Evolutionary conservation across 2,797 vertebrate species (phyloP).

Genomic region (Nyctalus aviator): DNA sequence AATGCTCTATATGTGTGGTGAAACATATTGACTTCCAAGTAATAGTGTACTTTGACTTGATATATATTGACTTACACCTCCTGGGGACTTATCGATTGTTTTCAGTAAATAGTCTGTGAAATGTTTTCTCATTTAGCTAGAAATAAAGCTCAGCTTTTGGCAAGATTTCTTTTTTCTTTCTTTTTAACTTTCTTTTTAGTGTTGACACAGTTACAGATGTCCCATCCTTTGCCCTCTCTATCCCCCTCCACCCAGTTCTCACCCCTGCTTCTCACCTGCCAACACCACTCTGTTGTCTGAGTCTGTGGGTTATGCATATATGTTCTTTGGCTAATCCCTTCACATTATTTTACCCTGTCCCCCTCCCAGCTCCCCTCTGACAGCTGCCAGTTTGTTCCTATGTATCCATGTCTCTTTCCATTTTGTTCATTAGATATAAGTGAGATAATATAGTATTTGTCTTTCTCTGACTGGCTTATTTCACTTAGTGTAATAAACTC

Average conservation of each 20-base stretch:
- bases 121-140: constrained; percentile 63
- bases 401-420: neutral
- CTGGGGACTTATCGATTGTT: constrained; percentile 68
- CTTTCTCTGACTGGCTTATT: neutral
- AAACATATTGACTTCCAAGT: constrained; percentile 66
- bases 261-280: neutral
- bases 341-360: neutral
- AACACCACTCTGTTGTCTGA: neutral
- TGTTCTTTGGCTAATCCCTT: neutral
- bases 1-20: constrained; percentile 60
- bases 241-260: neutral
- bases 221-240: neutral
- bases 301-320: neutral
- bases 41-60: constrained; percentile 64
- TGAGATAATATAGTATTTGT: neutral
- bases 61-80: constrained; percentile 64
- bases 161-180: constrained; percentile 5
- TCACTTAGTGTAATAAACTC: neutral
- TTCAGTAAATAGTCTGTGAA: constrained; percentile 66
- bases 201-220: neutral
- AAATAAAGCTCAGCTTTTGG: constrained; percentile 56
- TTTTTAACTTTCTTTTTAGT: neutral
- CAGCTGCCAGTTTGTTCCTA: neutral
- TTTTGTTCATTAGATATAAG: neutral
- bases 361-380: neutral